Evolutionary conservation across 2,113 vertebrate genomes (phyloP).

Genomic region (Phalacrocorax pelagicus): DNA sequence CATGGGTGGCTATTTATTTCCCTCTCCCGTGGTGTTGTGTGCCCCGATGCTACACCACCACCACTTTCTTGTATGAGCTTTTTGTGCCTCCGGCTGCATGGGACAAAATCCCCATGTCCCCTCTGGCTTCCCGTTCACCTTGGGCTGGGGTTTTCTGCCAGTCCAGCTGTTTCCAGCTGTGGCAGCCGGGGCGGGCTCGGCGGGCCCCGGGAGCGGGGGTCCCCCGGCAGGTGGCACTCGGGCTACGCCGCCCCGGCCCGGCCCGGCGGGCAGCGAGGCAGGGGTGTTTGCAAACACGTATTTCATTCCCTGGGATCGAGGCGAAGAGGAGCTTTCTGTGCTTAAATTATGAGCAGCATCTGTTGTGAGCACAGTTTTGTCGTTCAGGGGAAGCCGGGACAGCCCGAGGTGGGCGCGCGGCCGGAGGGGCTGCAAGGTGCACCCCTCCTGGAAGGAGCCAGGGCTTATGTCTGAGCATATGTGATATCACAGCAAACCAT

Average conservation of each 20-base stretch:
- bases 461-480: background rate
- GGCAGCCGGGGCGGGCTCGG: too few relatives aligned
- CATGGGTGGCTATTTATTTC: rapidly evolving
- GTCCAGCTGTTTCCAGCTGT: background rate
- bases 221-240: slow-evolving; percentile 74
- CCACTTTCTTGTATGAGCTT: too few relatives aligned
- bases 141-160: too few relatives aligned
- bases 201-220: background rate
- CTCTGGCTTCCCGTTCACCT: rapidly evolving
- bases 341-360: background rate
- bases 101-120: rapidly evolving
- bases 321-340: background rate
- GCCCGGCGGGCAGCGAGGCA: background rate
- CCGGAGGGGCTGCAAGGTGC: background rate
- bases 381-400: background rate
- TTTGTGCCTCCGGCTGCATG: background rate
- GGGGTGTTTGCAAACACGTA: background rate
- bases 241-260: slow-evolving; percentile 21
- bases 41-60: rapidly evolving
- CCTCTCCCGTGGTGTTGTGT: too few relatives aligned
- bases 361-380: background rate
- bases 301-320: background rate
- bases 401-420: background rate
- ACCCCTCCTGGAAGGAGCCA: background rate
- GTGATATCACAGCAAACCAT: background rate